These are phyloP conservation scores for Goniozus legneri DNA, from an alignment of 1,140 invertebrate species.

Conservation along the genomic window DNA sequence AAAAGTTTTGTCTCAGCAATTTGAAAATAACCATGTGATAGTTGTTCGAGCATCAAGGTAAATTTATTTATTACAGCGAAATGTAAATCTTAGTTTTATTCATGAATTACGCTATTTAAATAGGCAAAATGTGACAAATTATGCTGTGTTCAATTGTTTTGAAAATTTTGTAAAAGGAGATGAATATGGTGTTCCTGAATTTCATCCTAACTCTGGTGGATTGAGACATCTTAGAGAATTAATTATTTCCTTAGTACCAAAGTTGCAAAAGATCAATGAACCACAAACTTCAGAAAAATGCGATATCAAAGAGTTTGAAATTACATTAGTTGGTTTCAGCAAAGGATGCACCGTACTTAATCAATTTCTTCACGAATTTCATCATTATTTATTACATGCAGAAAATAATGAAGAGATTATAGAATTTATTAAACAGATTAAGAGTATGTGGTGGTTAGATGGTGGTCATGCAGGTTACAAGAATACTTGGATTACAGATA, in stretches of 20 bases:
- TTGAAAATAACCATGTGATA: conserved; percentile 68
- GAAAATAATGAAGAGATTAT: conserved; percentile 49
- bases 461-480: conserved; percentile 79
- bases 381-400: conserved; percentile 65
- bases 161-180: conserved; percentile 80
- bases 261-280: no score
- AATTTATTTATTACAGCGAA: no score
- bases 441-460: conserved; percentile 82
- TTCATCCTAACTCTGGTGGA: conserved; percentile 65
- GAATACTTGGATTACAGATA: conserved; percentile 81
- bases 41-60: conserved; percentile 69
- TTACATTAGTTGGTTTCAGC: conserved; percentile 79
- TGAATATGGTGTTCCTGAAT: conserved; percentile 70
- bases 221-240: conserved; percentile 68
- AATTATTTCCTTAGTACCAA: no score
- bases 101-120: conserved; percentile 28
- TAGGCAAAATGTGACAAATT: conserved; percentile 74
- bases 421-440: conserved; percentile 61
- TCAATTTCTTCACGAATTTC: conserved; percentile 82
- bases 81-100: conserved; percentile 8
- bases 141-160: conserved; percentile 71
- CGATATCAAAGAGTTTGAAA: conserved; percentile 48
- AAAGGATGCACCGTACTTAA: conserved; percentile 91
- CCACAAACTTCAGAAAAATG: conserved; percentile 17
- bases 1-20: conserved; percentile 62